These are phyloP conservation scores for Trachythela sp. DNA, from an alignment of 64 coral and sea anemone species.

Conservation along the genomic window DNA sequence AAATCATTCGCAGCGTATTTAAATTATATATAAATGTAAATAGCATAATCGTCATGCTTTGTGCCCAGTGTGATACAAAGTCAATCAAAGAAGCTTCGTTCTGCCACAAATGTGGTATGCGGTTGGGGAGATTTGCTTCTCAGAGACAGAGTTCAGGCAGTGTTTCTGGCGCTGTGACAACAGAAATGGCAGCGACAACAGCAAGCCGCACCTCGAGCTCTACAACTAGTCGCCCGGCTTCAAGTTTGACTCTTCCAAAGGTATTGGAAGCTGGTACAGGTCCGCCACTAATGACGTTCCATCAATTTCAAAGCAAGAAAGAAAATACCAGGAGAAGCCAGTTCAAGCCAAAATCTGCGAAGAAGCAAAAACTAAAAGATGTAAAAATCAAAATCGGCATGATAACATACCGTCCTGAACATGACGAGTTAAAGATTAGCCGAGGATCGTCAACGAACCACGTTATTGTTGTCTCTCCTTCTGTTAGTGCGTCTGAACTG, in stretches of 20 bases:
- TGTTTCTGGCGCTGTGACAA: neutral
- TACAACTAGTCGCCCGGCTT: neutral
- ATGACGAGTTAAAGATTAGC: neutral
- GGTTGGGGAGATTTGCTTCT: neutral
- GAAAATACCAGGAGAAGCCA: neutral
- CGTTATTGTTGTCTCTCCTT: neutral
- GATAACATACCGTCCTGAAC: slow-evolving; percentile 13
- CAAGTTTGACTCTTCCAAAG: neutral
- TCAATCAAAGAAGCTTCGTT: neutral
- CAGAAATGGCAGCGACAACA: neutral
- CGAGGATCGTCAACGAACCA: slow-evolving; percentile 9
- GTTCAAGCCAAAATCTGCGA: neutral
- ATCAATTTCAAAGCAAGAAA: neutral
- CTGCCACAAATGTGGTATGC: neutral
- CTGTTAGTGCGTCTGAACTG: neutral
- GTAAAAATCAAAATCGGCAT: neutral
- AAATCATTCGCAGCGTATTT: neutral
- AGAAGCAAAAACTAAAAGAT: neutral
- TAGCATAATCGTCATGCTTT: neutral
- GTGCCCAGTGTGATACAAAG: neutral
- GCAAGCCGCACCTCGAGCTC: neutral
- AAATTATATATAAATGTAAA: neutral
- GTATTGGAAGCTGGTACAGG: neutral
- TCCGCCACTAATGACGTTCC: neutral
- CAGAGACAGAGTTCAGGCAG: neutral